Evolutionary conservation across 2,113 vertebrate species (phyloP).

Genomic region (Aspiorhynchus laticeps): DNA sequence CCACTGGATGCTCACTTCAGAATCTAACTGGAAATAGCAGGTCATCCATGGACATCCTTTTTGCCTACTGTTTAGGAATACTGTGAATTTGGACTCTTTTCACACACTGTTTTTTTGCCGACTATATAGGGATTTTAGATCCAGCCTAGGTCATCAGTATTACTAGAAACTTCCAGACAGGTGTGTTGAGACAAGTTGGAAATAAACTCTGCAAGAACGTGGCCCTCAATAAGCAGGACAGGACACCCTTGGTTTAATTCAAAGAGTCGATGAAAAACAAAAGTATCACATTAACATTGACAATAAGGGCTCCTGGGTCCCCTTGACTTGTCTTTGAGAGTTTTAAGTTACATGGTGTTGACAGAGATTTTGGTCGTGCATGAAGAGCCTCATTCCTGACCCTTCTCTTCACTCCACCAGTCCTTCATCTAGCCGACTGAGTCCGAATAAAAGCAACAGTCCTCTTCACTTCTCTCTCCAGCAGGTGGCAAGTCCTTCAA

Average conservation of each 20-base stretch:
- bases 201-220: neutral
- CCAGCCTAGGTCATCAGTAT: neutral
- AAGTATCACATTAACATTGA: neutral
- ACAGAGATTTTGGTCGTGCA: neutral
- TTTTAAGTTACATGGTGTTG: neutral
- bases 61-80: neutral
- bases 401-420: neutral
- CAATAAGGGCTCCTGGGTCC: neutral
- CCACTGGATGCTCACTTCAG: neutral
- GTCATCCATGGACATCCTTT: neutral
- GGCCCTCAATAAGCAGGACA: neutral
- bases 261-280: neutral
- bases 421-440: constrained; percentile 9
- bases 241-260: neutral
- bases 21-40: neutral
- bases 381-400: neutral
- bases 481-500: constrained; percentile 33
- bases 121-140: neutral
- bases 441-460: neutral
- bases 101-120: neutral
- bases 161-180: neutral
- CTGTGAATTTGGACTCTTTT: neutral
- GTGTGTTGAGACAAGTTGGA: neutral
- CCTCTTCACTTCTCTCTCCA: constrained; percentile 38
- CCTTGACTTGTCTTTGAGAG: neutral